Evolutionary conservation across 2,797 vertebrate genomes (phyloP).

Genomic region (Todus mexicanus): DNA sequence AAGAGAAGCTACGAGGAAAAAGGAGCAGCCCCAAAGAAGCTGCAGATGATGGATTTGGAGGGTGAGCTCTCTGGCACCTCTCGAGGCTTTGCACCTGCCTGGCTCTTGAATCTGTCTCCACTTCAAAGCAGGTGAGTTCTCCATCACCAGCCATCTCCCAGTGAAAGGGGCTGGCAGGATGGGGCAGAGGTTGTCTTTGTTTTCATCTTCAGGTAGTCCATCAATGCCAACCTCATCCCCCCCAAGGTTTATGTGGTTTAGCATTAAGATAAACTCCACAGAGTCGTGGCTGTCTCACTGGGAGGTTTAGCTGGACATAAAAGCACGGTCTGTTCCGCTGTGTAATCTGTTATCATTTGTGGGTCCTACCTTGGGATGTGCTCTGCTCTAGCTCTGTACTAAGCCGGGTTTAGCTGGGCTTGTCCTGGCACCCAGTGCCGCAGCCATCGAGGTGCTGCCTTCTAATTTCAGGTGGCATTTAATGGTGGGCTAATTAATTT

Average conservation of each 20-base stretch:
- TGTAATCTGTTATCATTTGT: not conserved
- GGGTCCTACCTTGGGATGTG: not conserved
- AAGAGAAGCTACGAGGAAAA: too few relatives aligned
- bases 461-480: not conserved
- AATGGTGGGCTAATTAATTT: not conserved
- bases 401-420: not conserved
- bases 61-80: not conserved
- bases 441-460: not conserved
- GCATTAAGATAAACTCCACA: not conserved
- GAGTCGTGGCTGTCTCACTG: not conserved
- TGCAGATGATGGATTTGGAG: not conserved
- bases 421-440: not conserved
- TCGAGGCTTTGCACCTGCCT: not conserved
- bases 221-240: fast-evolving
- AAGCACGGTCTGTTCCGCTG: not conserved
- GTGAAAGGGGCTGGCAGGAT: not conserved
- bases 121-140: not conserved
- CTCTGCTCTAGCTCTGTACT: not conserved
- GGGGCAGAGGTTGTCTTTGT: not conserved
- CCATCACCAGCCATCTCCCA: fast-evolving
- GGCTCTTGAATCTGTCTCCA: not conserved
- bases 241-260: not conserved
- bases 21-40: not conserved
- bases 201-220: not conserved
- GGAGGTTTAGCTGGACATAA: not conserved